Evolutionary conservation across 2,113 vertebrate species (phyloP).

Genomic region (Haplochromis vanheusdeni): DNA sequence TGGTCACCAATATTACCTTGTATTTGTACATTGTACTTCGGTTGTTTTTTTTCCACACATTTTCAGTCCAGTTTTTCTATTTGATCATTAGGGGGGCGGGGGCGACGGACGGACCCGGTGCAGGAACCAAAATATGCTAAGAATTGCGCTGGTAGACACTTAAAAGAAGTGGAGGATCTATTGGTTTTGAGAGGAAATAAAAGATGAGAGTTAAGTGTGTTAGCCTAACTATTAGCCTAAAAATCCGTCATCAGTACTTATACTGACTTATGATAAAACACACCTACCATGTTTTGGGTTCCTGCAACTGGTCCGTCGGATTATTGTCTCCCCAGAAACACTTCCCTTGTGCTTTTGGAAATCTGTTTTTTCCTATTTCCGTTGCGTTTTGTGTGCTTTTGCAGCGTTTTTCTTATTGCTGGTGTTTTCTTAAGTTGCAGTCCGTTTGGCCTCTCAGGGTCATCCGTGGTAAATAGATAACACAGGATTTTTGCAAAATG

Average conservation of each 20-base stretch:
- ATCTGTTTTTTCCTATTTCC: not conserved
- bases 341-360: not conserved
- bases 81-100: not conserved
- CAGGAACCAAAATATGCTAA: not conserved
- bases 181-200: not conserved
- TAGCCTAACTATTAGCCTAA: not conserved
- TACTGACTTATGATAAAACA: not conserved
- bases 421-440: not conserved
- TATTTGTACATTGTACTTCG: not conserved
- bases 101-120: not conserved
- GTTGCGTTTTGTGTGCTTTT: not conserved
- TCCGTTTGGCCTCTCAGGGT: not conserved
- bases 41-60: not conserved
- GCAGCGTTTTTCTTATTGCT: not conserved
- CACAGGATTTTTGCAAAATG: not conserved
- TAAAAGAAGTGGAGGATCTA: not conserved
- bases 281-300: not conserved
- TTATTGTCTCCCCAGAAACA: not conserved
- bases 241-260: not conserved
- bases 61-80: not conserved
- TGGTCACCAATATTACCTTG: not conserved
- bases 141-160: not conserved
- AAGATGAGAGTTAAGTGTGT: not conserved
- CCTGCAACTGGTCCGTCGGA: not conserved
- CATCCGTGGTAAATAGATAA: not conserved